A percentile compares a stretch with the other conserved stretches of the same genome.
Evolutionary conservation across 2,113 vertebrate species (phyloP).

Genomic region (Halichoeres trimaculatus): DNA sequence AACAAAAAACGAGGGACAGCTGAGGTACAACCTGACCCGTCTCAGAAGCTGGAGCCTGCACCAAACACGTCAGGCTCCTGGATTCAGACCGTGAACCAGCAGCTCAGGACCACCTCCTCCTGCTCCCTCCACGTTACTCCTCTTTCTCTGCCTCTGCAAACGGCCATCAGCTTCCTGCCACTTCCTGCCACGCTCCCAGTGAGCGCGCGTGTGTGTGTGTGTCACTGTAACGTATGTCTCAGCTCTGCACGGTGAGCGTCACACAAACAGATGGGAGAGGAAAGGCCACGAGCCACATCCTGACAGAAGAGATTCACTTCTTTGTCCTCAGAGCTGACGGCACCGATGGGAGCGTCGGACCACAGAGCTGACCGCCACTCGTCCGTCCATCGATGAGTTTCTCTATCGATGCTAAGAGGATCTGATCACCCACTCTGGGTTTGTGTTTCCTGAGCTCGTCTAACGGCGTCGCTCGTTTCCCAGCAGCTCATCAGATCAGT

Average conservation of each 20-base stretch:
- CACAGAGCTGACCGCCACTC: constrained; percentile 40
- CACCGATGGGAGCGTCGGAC: constrained; percentile 54
- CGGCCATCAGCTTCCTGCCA: constrained; percentile 76
- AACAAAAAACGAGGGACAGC: no score
- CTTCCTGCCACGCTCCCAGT: constrained; percentile 60
- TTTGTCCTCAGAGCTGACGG: constrained; percentile 72
- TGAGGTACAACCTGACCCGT: no score
- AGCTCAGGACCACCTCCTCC: constrained; percentile 38
- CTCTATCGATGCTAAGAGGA: background rate
- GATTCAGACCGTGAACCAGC: constrained; percentile 28
- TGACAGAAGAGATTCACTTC: constrained; percentile 84
- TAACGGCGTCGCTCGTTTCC: background rate
- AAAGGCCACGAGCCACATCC: constrained; percentile 84
- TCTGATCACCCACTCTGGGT: constrained; percentile 12
- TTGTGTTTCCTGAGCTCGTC: no score
- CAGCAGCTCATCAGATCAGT: background rate
- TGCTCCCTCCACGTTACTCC: constrained; percentile 64
- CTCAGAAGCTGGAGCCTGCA: background rate
- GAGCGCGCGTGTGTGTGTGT: constrained; percentile 19
- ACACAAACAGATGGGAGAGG: constrained; percentile 86
- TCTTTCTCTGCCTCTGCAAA: constrained; percentile 69
- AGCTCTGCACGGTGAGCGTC: constrained; percentile 63
- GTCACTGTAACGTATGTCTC: constrained; percentile 56
- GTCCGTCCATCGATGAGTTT: constrained; percentile 9
- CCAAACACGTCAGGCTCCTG: constrained; percentile 31